Evolutionary conservation across 2,888 invertebrate species (phyloP).

Genomic region (Drosophila kambysellisi): DNA sequence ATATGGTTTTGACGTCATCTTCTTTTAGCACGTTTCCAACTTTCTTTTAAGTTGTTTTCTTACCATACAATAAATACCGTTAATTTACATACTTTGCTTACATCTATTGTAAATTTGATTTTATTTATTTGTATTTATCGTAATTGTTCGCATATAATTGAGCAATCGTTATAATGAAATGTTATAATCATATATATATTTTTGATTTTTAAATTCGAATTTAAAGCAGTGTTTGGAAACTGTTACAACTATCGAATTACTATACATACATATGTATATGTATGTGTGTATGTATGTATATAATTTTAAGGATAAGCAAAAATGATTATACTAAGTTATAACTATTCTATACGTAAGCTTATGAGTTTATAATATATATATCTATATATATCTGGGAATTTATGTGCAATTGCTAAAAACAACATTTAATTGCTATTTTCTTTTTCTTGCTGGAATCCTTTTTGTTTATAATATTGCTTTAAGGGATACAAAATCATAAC

Average conservation of each 20-base stretch:
- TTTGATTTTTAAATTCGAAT: neutral
- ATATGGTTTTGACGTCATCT: neutral
- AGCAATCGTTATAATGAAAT: constrained; percentile 1
- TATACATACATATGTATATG: neutral
- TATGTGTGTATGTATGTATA: neutral
- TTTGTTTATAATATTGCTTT: neutral
- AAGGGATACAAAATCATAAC: neutral
- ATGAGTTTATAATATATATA: neutral
- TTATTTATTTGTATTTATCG: neutral
- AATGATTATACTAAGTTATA: neutral
- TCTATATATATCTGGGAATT: neutral
- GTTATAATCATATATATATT: neutral
- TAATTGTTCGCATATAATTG: neutral
- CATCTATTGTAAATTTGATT: neutral
- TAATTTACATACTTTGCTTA: neutral
- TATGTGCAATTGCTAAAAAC: constrained; percentile 2
- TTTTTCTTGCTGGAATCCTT: neutral
- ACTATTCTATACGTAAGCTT: neutral
- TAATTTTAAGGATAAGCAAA: neutral
- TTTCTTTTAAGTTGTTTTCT: neutral
- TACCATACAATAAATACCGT: neutral
- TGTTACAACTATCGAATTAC: constrained; percentile 3
- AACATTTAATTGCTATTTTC: neutral
- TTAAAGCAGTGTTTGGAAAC: neutral
- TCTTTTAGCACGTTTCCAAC: neutral